Percentiles rank a stretch among this genome's conserved stretches.
phyloP scores from a whole-genome alignment of 2,797 vertebrate genomes.

The Todus mexicanus region DNA sequence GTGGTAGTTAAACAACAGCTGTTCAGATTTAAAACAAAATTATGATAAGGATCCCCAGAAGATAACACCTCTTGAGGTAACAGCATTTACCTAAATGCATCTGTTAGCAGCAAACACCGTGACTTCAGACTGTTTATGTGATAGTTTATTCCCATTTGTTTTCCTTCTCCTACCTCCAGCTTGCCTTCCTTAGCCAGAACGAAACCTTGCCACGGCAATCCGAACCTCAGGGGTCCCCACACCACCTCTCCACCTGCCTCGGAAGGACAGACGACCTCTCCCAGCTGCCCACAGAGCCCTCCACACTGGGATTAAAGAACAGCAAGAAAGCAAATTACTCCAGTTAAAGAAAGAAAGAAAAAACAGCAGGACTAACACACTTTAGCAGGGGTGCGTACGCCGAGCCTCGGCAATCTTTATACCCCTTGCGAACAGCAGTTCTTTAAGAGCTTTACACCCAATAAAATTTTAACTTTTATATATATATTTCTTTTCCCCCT shows the following conservation, averaged over 20 bases:
- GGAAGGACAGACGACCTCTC: background rate
- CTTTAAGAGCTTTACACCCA: slow-evolving; percentile 79
- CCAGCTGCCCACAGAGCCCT: slow-evolving; percentile 26
- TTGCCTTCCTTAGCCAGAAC: background rate
- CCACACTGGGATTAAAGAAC: slow-evolving; percentile 38
- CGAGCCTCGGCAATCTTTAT: slow-evolving; percentile 53
- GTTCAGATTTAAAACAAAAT: slow-evolving; percentile 94
- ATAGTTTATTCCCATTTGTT: slow-evolving; percentile 64
- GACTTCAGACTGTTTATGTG: slow-evolving; percentile 61
- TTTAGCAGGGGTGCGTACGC: slow-evolving; percentile 32
- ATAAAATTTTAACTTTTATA: slow-evolving; percentile 77
- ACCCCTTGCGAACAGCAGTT: slow-evolving; percentile 60
- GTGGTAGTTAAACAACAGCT: slow-evolving; percentile 94
- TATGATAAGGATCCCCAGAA: slow-evolving; percentile 89
- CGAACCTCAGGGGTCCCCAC: background rate
- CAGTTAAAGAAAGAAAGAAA: slow-evolving; percentile 44
- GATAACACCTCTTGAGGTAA: slow-evolving; percentile 83
- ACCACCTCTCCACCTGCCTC: background rate
- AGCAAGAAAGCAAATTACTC: slow-evolving; percentile 22
- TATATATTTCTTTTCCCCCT: slow-evolving; percentile 15
- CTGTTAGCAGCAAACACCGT: slow-evolving; percentile 73
- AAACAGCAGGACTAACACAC: slow-evolving; percentile 55
- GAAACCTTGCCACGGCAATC: background rate
- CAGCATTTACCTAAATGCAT: slow-evolving; percentile 84
- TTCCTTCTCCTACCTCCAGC: background rate